phyloP scores from a whole-genome alignment of 2,113 vertebrate species.

The Dinomys branickii region DNA sequence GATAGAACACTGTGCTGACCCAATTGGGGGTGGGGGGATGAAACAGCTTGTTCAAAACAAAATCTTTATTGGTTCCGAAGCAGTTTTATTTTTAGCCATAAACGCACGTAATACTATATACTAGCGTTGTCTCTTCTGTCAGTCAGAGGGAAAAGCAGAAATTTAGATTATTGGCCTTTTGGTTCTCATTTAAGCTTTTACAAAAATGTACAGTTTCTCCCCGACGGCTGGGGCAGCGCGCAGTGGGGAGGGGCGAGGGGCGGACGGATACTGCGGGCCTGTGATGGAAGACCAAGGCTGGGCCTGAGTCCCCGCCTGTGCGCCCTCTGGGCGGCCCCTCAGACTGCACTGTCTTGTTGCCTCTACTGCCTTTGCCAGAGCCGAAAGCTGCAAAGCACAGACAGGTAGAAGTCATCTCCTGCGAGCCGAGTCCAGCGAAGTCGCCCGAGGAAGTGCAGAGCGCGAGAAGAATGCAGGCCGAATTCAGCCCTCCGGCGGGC shows the following conservation, averaged over 20 bases:
- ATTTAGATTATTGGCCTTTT: neutral
- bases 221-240: neutral
- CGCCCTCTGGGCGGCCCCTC: too few relatives aligned
- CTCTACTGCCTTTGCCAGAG: neutral
- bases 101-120: constrained; percentile 1
- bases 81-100: constrained; percentile 25
- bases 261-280: neutral
- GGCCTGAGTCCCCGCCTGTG: neutral
- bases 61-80: neutral
- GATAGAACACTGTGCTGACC: neutral
- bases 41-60: constrained; percentile 47
- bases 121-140: neutral
- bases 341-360: too few relatives aligned
- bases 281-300: neutral
- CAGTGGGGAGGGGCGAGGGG: neutral
- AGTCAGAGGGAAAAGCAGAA: constrained; percentile 35
- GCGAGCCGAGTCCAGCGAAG: neutral
- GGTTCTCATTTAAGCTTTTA: constrained; percentile 46
- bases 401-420: neutral
- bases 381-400: neutral
- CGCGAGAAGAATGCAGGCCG: neutral
- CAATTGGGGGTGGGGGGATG: neutral
- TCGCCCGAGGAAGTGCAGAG: neutral
- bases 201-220: constrained; percentile 37
- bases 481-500: neutral